These are phyloP conservation scores for Meiosimyza decipiens DNA, from an alignment of 2,888 invertebrate genomes.

Conservation along the genomic window DNA sequence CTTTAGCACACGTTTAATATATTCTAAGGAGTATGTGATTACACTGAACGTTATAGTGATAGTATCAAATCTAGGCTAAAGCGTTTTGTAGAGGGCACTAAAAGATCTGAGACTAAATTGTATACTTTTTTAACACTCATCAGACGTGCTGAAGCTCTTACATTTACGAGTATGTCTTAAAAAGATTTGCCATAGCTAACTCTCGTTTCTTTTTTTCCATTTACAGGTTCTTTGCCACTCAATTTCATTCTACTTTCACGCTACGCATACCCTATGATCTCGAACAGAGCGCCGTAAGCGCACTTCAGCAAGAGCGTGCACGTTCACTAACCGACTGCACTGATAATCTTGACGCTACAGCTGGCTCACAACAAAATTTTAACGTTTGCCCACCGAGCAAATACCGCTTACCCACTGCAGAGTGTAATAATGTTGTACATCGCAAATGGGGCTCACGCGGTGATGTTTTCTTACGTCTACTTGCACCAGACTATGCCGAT, in stretches of 20 bases:
- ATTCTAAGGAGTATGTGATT: too few species aligned
- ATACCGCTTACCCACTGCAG: constrained; percentile 83
- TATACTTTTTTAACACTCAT: too few species aligned
- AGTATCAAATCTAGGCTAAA: too few species aligned
- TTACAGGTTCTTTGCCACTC: constrained; percentile 55
- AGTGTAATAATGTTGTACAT: constrained; percentile 90
- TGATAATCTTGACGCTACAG: constrained; percentile 36
- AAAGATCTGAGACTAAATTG: too few species aligned
- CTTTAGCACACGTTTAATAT: too few species aligned
- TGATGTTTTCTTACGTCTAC: constrained; percentile 78
- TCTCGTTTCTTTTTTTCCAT: background rate
- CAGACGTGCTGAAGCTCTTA: background rate
- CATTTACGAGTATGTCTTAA: background rate
- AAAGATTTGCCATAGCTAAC: background rate
- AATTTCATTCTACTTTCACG: constrained; percentile 43
- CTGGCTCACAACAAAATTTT: constrained; percentile 48
- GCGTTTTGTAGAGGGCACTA: too few species aligned
- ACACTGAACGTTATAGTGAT: too few species aligned
- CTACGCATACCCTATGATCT: constrained; percentile 63
- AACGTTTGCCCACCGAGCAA: constrained; percentile 81
- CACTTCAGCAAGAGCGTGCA: constrained; percentile 56
- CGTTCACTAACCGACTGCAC: constrained; percentile 54
- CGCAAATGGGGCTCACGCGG: constrained; percentile 86
- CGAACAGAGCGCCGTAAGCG: constrained; percentile 54
- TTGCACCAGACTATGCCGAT: constrained; percentile 79